Evolutionary conservation across 1,140 invertebrate genomes (phyloP).

Genomic region (Pogonomyrmex californicus): DNA sequence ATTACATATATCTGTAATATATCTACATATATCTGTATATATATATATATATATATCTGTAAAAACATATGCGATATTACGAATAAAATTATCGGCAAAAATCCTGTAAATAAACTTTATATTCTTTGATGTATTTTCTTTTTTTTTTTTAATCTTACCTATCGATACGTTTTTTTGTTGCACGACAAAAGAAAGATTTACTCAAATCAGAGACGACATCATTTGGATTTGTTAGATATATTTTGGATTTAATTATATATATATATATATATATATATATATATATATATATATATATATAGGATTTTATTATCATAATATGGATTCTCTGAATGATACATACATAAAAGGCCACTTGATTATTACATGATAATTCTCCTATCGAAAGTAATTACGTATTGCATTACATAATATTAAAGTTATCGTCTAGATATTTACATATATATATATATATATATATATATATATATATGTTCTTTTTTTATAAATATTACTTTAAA

Average conservation of each 20-base stretch:
- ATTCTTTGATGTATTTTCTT: conserved; percentile 8
- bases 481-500: conserved; percentile 77
- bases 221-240: conserved; percentile 33
- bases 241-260: background rate
- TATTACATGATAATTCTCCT: conserved; percentile 74
- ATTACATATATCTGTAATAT: no score
- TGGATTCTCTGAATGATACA: conserved; percentile 75
- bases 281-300: no score
- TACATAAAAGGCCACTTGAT: conserved; percentile 83
- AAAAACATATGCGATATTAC: background rate
- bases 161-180: background rate
- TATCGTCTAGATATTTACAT: conserved; percentile 70
- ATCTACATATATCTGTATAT: background rate
- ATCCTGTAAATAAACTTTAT: conserved; percentile 47
- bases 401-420: conserved; percentile 73
- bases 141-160: background rate
- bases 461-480: conserved; percentile 62
- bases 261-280: no score
- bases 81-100: background rate
- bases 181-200: conserved; percentile 8
- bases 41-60: no score
- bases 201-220: conserved; percentile 37
- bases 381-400: conserved; percentile 69
- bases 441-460: conserved; percentile 33
- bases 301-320: conserved; percentile 71